Base-by-base conservation (phyloP, 2,888 invertebrate species). In the Pediacus dermestoides region DNA sequence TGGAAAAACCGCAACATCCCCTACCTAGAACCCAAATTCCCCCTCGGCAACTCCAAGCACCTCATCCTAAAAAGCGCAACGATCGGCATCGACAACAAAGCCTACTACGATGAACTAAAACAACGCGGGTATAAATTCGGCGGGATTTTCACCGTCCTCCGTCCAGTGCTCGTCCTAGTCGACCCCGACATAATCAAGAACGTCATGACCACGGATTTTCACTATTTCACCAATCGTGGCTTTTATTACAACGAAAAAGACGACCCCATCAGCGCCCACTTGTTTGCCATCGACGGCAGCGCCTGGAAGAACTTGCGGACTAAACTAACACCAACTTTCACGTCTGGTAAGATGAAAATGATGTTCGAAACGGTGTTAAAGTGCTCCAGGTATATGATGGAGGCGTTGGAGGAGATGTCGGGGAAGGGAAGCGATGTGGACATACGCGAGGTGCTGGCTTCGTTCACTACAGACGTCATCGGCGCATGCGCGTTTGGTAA, bases 401-500 rank as follows among this genome's bases (percentile, higher is more conserved):
- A 53, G 2, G 51, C 55, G 14, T 37, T 67, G 16, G 38, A 53
- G 4, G 14, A 53, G 15, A 26, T 33, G 16, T 42, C 39, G 3
- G 46, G 37, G 34, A 57, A 34, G 37, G 54, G 30, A 15, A 34
- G 52, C 1, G 59, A 62, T 1, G 42, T 69, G 1, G 74, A 76
- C 31, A 54, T 73, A 3, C 56, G 72, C 3, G 73, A 77, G 26
- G 67, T 75, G 34, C 71, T 74, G 44, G 74, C 74, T 3, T 73
- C 71, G 41, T 78, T 74, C 50, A 71, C 76, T 0, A 75, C 76
- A 66, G 78, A 78, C 52, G 74, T 77, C 2, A 75, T 79, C 16
- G 76, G 75, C 0, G 73, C 71, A 35, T 74, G 76, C 34, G 77
- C 76, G n/a, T 79, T 78, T 54, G 78, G 78, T n/a, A n/a, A n/a